Evolutionary conservation across 2,888 invertebrate species (phyloP), one percentile per base, ranked within the genome.

Genomic region (Pterostichus niger): DNA sequence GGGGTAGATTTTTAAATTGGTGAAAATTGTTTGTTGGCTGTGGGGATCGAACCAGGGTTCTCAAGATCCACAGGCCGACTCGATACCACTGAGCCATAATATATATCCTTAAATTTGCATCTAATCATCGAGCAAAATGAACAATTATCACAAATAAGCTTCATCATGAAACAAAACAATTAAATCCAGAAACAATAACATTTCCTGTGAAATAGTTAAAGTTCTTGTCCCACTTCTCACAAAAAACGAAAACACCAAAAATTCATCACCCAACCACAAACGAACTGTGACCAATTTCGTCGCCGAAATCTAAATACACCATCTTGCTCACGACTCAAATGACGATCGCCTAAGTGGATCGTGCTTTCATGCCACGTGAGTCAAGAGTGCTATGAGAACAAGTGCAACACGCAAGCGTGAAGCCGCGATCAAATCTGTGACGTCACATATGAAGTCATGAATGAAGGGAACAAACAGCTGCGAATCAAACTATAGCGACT

Each of bases 371-470:
- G 75, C 52, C 75, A 75, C 75, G 75, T 54, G 75, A 52, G 75
- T 49, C n/a, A 75, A 75, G 52, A 75, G 75, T 75, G 75, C 75
- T 54, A 75, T 75, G 75, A 75, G 75, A 52, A 75, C 75, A 75
- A 75, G 75, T 52, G 61, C 61, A 35, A 40, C 64, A 64, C 64
- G 40, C 40, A 40, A 64, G 33, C 64, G 68, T 71, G 68, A 71
- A 56, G 24, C 59, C 59, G 59, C 59, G 24, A 64, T 33, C 44
- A 71, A 44, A 71, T 17, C 13, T 13, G 17, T 71, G 49, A 75
- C 75, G 75, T 75, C 75, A 75, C 35, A 35, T 4, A n/a, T 49
- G 24, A 73, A 64, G 31, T n/a, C 75, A 75, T 75, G 75, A 75
- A 75, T 75, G 75, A 2, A 59, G 17, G 49, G 49, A 13, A 17